Evolutionary conservation across 2,797 vertebrate species (phyloP).

Genomic region (Cygnus olor): DNA sequence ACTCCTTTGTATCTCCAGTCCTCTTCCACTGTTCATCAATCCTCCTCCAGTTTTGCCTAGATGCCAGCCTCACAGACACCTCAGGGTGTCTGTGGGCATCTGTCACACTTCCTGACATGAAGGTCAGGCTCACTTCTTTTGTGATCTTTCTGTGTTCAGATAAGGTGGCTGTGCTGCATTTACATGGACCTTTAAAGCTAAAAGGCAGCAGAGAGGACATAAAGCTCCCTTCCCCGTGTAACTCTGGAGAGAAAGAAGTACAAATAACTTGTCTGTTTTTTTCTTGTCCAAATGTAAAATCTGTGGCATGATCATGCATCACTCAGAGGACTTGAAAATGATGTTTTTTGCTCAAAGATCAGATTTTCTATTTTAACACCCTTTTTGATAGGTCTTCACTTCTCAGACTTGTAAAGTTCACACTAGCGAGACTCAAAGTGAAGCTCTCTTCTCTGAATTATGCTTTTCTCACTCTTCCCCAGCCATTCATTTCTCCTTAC

Average conservation of each 20-base stretch:
- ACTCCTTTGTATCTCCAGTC: neutral
- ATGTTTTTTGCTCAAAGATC: neutral
- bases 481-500: neutral
- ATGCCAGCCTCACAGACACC: neutral
- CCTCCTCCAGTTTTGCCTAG: neutral
- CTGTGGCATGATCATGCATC: neutral
- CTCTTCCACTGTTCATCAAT: neutral
- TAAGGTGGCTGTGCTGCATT: neutral
- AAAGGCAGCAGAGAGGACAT: neutral
- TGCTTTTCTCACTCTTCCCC: neutral
- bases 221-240: neutral
- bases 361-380: neutral
- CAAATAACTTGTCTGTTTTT: neutral
- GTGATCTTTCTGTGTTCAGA: neutral
- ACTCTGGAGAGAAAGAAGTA: neutral
- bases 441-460: neutral
- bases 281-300: neutral
- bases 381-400: neutral
- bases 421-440: neutral
- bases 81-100: neutral
- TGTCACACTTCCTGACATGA: rapidly evolving
- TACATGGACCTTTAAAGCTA: no score
- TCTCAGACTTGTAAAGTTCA: neutral
- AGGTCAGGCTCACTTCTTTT: neutral
- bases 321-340: neutral